Base-by-base conservation (phyloP, 2,888 invertebrate genomes). In the Athetis lepigone region DNA sequence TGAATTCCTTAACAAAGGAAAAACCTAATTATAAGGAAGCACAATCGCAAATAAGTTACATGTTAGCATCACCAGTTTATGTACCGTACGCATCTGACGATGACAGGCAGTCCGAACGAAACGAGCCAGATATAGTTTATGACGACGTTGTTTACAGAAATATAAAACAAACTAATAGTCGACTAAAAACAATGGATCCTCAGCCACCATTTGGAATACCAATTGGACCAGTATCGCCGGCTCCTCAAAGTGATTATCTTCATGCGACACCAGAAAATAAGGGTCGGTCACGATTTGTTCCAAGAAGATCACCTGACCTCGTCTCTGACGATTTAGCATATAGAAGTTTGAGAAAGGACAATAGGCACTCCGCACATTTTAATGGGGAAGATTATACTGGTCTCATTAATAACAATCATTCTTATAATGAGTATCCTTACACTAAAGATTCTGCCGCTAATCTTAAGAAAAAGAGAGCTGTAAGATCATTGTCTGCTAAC, bases 131-230 rank as follows among this genome's bases (percentile, higher is more conserved):
- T 90, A 95, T 98, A 16, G 96, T 97, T 9, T 95, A 96, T 59
- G 98, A 98, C 85, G 98, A 98, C 89, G 97, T 98, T 9, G 97
- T 97, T 33, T 98, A 97, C 86, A 96, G 98, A 77, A 98, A 96
- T 84, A 96, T 98, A 65, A 97, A 97, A 83, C 96, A 97, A 86
- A 97, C 97, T 9, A 98, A 98, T 80, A 97, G 96, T 85, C 96
- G 96, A 47, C 90, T 96, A 42, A 97, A 96, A 87, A 96, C 97
- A 6, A 85, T 96, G 3, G 98, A 98, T 55, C 97, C 97, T 16
- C 98, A 98, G 85, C 98, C 98, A 37, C 98, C 97, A 1, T 98
- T 98, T 87, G 98, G 98, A 19, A 98, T 98, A 84, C 98, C 98
- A 0, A 88, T 98, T 37, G 98, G 98, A 2, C 98, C 98, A 11